These are phyloP conservation scores for Phalanger gymnotis DNA, from an alignment of 2,797 vertebrate species.

Conservation along the genomic window DNA sequence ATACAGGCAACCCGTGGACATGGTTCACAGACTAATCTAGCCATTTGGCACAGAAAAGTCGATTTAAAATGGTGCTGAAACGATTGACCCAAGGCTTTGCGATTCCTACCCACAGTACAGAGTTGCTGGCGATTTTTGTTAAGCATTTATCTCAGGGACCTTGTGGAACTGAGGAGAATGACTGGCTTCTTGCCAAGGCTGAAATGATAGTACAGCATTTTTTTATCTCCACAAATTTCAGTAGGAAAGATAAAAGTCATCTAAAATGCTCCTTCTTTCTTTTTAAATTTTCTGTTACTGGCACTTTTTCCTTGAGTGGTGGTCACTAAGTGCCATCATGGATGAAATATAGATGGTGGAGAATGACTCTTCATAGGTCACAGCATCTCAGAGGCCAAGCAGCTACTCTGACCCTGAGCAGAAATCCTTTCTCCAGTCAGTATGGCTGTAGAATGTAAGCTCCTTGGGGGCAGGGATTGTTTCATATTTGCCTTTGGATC, in stretches of 20 bases:
- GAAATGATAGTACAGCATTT: slow-evolving; percentile 23
- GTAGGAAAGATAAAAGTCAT: neutral
- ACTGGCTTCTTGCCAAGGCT: slow-evolving; percentile 42
- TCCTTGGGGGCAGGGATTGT: neutral
- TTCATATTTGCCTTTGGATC: neutral
- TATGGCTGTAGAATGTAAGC: neutral
- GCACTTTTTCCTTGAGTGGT: slow-evolving; percentile 16
- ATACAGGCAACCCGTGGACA: neutral
- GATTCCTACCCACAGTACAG: slow-evolving; percentile 43
- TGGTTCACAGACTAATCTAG: slow-evolving; percentile 60
- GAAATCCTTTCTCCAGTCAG: neutral
- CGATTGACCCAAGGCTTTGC: slow-evolving; percentile 52
- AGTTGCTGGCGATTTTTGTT: slow-evolving; percentile 61
- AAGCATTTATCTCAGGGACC: neutral
- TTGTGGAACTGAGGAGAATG: neutral
- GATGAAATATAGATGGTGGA: neutral
- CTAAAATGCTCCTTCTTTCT: neutral
- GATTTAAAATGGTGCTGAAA: slow-evolving; percentile 53
- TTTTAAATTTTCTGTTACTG: neutral
- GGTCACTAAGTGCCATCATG: neutral
- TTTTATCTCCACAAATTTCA: neutral
- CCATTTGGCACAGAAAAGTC: slow-evolving; percentile 43
- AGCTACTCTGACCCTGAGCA: neutral
- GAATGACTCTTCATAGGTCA: neutral
- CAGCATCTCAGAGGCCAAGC: neutral